phyloP scores from a whole-genome alignment of 2,797 vertebrate species.

The Melanotaenia trifasciata region DNA sequence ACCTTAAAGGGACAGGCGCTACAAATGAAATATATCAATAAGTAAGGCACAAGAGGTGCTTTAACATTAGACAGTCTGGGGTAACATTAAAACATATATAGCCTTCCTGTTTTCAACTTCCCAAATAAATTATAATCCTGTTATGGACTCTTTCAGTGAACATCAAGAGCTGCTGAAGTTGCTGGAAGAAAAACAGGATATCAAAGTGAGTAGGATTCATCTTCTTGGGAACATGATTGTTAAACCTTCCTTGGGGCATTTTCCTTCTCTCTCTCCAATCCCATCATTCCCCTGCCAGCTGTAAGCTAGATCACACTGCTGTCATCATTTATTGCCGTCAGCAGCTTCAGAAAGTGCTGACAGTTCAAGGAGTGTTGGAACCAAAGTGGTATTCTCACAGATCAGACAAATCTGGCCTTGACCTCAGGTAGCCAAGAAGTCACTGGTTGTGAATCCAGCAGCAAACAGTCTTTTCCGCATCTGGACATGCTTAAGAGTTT shows the following conservation, averaged over 20 bases:
- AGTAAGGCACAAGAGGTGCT: not conserved
- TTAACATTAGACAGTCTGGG: no score
- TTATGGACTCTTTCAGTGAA: not conserved
- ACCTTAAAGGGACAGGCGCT: not conserved
- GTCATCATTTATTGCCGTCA: slow-evolving; percentile 29
- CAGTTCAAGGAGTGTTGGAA: slow-evolving; percentile 5
- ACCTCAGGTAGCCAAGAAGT: slow-evolving; percentile 20
- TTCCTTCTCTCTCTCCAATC: not conserved
- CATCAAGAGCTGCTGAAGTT: not conserved
- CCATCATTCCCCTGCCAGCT: slow-evolving; percentile 14
- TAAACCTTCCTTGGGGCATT: not conserved
- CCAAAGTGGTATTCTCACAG: slow-evolving; percentile 11
- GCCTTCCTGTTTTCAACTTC: not conserved
- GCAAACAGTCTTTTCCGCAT: slow-evolving; percentile 12
- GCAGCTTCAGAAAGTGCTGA: slow-evolving; percentile 25
- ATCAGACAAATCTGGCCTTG: slow-evolving; percentile 15
- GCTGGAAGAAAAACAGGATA: not conserved
- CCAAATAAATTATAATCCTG: not conserved
- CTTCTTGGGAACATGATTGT: not conserved
- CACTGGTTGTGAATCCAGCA: not conserved
- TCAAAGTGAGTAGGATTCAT: not conserved
- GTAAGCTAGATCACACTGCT: slow-evolving; percentile 19
- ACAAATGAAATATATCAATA: not conserved
- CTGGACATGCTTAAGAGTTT: slow-evolving; percentile 31
- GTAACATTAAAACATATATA: not conserved